Evolutionary conservation across 2,888 invertebrate species (phyloP), one percentile per base, ranked within the genome.

Genomic region (Leucania comma): DNA sequence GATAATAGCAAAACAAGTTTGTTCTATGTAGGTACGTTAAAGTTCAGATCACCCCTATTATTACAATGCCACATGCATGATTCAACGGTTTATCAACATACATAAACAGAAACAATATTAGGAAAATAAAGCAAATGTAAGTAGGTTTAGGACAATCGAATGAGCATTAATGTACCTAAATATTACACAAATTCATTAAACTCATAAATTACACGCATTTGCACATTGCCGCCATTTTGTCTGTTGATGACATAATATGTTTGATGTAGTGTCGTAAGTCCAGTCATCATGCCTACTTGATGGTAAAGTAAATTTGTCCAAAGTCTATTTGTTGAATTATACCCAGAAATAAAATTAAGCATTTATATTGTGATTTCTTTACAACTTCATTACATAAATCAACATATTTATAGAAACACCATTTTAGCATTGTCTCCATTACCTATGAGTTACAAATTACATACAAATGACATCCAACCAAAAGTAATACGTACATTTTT

Each of bases 401-500:
- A 32, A 50, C 1, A n/a, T 29, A 58, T 58, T 29, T 4, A 48
- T n/a, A 68, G 14, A 42, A 51, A 20, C 10, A 32, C 22, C n/a
- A 76, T 42, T 22, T 58, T 24, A 65, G 20, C 35, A 24, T 38
- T 42, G 17, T 6, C 22, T 46, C 29, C 42, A 77, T 14, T 24
- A 38, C 14, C 6, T 29, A 17, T 9, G 29, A 62, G 17, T 53
- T 54, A 60, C n/a, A 56, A 14, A 38, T 20, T 53, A 24, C 48
- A 73, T 22, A 58, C 51, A 5, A 54, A n/a, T 42, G 17, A 50
- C 20, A 46, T 20, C 26, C 14, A 63, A 60, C 59, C 42, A 65
- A 29, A 63, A 71, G 26, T 53, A 53, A 80, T 90, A 91, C 90
- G 64, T 90, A 91, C 91, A 88, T 91, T 75, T 62, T 81, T 78